Base-by-base conservation (phyloP, 2,888 invertebrate genomes). In the Acleris laterana region DNA sequence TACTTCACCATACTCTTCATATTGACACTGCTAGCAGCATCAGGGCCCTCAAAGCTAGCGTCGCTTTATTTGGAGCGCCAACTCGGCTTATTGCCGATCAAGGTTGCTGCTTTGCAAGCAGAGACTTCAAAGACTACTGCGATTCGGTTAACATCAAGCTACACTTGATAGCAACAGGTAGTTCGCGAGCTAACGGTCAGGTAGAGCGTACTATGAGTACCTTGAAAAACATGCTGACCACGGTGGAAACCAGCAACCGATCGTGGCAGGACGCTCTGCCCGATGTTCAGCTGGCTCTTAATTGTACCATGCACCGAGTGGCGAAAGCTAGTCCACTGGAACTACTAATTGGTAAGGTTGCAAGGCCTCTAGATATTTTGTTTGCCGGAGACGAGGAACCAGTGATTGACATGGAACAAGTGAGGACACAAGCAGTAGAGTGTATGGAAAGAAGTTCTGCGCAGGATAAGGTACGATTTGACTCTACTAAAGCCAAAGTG, bases 1-100 rank as follows among this genome's bases (percentile, higher is more conserved):
- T 75, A 1, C 62, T 72, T 13, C 13, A 68, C 42, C 72, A 72
- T 56, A 69, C 74, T 13, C 11, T 46, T 50, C 22, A 4, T 4
- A 22, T 22, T 3, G 22, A 22, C 4, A 22, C 22, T 22, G 22
- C 22, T 0, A 22, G 22, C 4, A 22, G 22, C 22, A 2, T 22
- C 22, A 22, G 22, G 2, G 22, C 22, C 4, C 22, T 22, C 22
- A 22, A 22, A 22, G 22, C 22, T 22, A 22, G 22, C 4, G 22
- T 22, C 4, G 2, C 22, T 22, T 4, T 22, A 4, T 22, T 22
- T 22, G 22, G 22, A 3, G 22, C 22, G 4, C 22, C 22, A 4
- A 22, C 3, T 4, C 22, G 22, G 4, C 0, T 22, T 22, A 22
- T 22, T 22, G 22, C 22, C 2, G 22, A 22, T 22, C 22, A 22